Evolutionary conservation across 2,797 vertebrate species (phyloP).

Genomic region (Lates japonicus): DNA sequence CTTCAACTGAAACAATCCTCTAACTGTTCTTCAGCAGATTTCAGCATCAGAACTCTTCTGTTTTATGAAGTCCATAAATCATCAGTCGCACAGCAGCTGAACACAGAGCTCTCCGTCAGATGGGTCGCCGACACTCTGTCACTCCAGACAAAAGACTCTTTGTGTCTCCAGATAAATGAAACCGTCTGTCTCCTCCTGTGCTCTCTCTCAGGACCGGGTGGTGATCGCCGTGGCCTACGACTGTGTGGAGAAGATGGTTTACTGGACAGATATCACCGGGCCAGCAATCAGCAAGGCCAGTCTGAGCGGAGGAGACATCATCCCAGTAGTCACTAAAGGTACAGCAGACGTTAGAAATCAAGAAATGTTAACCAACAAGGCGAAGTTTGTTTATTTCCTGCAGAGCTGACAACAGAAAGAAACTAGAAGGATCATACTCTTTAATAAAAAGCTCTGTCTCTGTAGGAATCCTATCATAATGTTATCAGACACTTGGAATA

Average conservation of each 20-base stretch:
- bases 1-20: too few species aligned
- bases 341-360: not conserved
- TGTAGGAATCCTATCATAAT: too few species aligned
- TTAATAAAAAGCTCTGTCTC: too few species aligned
- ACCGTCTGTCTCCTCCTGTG: not conserved
- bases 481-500: too few species aligned
- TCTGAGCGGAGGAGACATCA: constrained; percentile 87
- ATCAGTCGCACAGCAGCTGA: not conserved
- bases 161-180: constrained; percentile 30
- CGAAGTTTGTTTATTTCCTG: too few species aligned
- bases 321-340: constrained; percentile 88
- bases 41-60: constrained; percentile 10
- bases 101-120: not conserved
- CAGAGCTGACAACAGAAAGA: too few species aligned
- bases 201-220: too few species aligned
- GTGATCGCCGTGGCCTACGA: constrained; percentile 93
- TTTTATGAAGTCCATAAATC: not conserved
- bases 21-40: not conserved
- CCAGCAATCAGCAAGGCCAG: constrained; percentile 90
- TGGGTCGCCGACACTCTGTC: not conserved
- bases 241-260: constrained; percentile 92
- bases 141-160: too few species aligned
- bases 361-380: too few species aligned
- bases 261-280: constrained; percentile 94
- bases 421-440: too few species aligned